Percentiles rank a stretch among this genome's conserved stretches.
Evolutionary conservation across 2,797 vertebrate genomes (phyloP).

Genomic region (Heliangelus exortis): DNA sequence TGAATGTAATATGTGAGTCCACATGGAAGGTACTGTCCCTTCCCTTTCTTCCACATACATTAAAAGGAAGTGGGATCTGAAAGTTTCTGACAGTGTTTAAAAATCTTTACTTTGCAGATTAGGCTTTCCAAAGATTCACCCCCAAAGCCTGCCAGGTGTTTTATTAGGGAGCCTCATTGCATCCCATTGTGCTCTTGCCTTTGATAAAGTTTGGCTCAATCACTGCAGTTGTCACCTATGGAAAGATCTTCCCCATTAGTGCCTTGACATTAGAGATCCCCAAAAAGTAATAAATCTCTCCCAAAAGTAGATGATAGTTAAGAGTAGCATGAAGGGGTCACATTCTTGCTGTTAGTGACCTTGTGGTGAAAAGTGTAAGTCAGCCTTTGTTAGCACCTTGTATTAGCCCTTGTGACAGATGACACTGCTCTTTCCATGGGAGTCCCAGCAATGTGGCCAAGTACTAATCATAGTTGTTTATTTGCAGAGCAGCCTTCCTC

Average conservation of each 20-base stretch:
- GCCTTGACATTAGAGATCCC: background rate
- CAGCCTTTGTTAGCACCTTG: background rate
- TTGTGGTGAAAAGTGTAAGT: background rate
- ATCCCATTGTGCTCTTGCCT: background rate
- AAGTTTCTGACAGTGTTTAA: background rate
- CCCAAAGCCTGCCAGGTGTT: background rate
- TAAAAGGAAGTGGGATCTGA: background rate
- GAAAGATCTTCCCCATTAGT: background rate
- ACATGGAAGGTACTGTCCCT: background rate
- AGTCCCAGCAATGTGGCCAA: background rate
- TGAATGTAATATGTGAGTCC: background rate
- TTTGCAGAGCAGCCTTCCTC: background rate
- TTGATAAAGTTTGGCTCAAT: background rate
- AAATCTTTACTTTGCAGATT: background rate
- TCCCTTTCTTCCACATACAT: background rate
- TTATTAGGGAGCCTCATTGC: background rate
- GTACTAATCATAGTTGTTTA: background rate
- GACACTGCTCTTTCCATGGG: background rate
- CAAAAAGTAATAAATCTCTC: background rate
- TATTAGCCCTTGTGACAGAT: background rate
- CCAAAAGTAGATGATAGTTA: background rate
- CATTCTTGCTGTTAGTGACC: background rate
- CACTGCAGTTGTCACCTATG: background rate
- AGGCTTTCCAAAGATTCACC: background rate
- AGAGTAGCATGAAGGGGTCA: background rate